Percentiles rank a stretch among this genome's conserved stretches.
Evolutionary conservation across 1,140 invertebrate genomes (phyloP).

Genomic region (Pantala flavescens): DNA sequence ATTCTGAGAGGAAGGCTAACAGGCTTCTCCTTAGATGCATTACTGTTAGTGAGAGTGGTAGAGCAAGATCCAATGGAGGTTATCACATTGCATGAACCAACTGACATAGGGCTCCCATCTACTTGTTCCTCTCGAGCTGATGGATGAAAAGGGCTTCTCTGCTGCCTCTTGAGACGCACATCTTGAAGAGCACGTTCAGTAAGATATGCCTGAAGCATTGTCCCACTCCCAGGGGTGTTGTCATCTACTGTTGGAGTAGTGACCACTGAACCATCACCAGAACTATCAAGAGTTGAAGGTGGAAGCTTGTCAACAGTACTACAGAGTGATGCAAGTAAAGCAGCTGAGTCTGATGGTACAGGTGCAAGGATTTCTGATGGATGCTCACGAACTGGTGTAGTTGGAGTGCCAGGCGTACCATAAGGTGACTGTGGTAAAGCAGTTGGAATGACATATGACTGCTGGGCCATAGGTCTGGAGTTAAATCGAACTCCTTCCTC

Average conservation of each 20-base stretch:
- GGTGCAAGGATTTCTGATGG: conserved; percentile 45
- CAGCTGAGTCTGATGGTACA: conserved; percentile 43
- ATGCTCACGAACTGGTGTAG: conserved; percentile 18
- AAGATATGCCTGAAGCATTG: conserved; percentile 61
- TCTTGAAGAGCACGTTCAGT: conserved; percentile 63
- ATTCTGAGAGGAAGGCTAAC: neutral
- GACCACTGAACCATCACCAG: neutral
- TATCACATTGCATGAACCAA: neutral
- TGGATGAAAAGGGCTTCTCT: conserved; percentile 27
- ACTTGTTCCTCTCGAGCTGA: neutral
- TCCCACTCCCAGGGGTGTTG: conserved; percentile 39
- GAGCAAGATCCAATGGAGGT: neutral
- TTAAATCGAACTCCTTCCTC: neutral
- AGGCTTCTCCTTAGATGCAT: neutral
- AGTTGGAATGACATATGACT: neutral
- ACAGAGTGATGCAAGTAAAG: conserved; percentile 48
- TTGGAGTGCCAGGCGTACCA: conserved; percentile 14
- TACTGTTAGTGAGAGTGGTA: neutral
- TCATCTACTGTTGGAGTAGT: neutral
- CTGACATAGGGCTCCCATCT: neutral
- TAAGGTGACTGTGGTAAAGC: neutral
- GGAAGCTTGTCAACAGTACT: conserved; percentile 49
- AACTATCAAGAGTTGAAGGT: conserved; percentile 17
- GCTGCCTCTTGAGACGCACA: conserved; percentile 56
- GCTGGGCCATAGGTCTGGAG: neutral